Percentiles rank a stretch among this genome's conserved stretches.
Evolutionary conservation across 2,113 vertebrate genomes (phyloP).

Genomic region (Shinisaurus crocodilurus): DNA sequence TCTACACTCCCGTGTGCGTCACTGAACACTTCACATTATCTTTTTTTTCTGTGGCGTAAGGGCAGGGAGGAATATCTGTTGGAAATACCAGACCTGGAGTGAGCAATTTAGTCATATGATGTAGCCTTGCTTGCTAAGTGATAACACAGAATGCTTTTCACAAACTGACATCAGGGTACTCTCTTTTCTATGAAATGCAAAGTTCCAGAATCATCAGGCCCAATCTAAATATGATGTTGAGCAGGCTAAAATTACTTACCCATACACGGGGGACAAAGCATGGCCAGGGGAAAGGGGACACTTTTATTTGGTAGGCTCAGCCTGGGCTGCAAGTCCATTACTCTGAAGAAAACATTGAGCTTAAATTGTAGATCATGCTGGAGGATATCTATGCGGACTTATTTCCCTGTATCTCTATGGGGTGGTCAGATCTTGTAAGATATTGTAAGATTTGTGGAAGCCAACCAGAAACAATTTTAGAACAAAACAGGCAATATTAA

Average conservation of each 20-base stretch:
- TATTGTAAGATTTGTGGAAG: not conserved
- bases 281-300: not conserved
- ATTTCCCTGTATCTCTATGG: not conserved
- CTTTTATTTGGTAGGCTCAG: not conserved
- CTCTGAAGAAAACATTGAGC: not conserved
- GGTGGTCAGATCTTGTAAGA: not conserved
- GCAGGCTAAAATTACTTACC: not conserved
- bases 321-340: not conserved
- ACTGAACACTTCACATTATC: conserved; percentile 29
- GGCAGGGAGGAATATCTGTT: conserved; percentile 36
- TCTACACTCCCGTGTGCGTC: conserved; percentile 20
- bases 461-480: not conserved
- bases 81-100: conserved; percentile 36
- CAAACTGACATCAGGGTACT: not conserved
- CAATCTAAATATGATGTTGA: not conserved
- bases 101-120: conserved; percentile 44
- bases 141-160: conserved; percentile 33
- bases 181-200: conserved; percentile 34
- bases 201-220: not conserved
- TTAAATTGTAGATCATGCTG: not conserved
- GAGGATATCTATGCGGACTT: not conserved
- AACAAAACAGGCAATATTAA: no score
- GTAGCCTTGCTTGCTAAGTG: conserved; percentile 28
- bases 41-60: conserved; percentile 16
- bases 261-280: not conserved